Base-by-base conservation (phyloP, 1,140 invertebrate genomes). In the Teleopsis dalmanni region DNA sequence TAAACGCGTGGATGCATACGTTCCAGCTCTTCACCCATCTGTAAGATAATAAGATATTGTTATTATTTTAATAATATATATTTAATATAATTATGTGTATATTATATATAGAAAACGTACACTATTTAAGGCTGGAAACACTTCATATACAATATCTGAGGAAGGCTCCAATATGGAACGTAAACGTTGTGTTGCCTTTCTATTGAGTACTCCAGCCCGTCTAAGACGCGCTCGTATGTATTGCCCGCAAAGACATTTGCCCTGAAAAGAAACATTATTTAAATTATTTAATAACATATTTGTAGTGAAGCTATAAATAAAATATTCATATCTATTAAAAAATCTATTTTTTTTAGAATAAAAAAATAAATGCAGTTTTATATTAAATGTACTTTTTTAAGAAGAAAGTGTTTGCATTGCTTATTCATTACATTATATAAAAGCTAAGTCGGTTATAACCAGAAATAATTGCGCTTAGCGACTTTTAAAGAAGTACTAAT, bases 1-100 rank as follows among this genome's bases (percentile, higher is more conserved):
- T 76, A 84, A 2, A 83, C 57, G 45, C 80, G 78, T 0, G 83
- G 82, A 65, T 84, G 75, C 66, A 80, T 76, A 26, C 82, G 73
- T 59, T 87, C 84, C 35, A 84, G 62, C 54, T 70, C 67, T 53
- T 70, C 64, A 16, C 66, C 64, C 62, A 70, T 68, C 67, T 70
- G 25, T 5, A 42, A 50, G 19, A 13, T 4, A 31, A 8, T 3
- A 31, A 27, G 9, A 35, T 9, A 37, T 13, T 18, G 11, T 3
- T n/a, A 37, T 18, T 8, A 35, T 18, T 23, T 16, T 22, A 37
- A 26, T 18, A 18, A 3, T 16, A 22, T 13, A 11, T 29, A 4
- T 34, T 34, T 4, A 14, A 40, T 34, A 34, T 26, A 34, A 16
- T 29, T 29, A 11, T 29, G 19, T 48, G 37, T 3, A 33, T 4